Percentiles rank a stretch among this genome's conserved stretches.
Evolutionary conservation across 2,113 vertebrate species (phyloP).

Genomic region (Baryphthengus martii): DNA sequence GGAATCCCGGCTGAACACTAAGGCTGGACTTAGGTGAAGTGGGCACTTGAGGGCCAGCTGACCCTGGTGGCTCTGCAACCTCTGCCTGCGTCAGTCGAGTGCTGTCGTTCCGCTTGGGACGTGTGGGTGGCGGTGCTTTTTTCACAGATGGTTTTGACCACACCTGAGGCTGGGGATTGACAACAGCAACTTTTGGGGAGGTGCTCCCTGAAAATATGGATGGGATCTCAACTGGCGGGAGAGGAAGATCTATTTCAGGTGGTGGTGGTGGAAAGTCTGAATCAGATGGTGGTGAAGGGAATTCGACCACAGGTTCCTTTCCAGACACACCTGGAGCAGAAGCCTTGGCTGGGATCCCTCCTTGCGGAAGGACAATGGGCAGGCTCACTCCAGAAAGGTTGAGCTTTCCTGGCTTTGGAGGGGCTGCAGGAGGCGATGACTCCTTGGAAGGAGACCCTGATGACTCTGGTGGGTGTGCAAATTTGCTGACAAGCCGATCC

Average conservation of each 20-base stretch:
- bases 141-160: conserved; percentile 86
- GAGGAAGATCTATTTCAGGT: conserved; percentile 87
- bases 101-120: conserved; percentile 84
- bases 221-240: conserved; percentile 77
- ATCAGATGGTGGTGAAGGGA: conserved; percentile 87
- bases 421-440: conserved; percentile 79
- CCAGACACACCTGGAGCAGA: conserved; percentile 41
- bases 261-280: conserved; percentile 88
- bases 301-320: conserved; percentile 77
- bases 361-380: conserved; percentile 80
- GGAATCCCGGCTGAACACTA: conserved; percentile 89
- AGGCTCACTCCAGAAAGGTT: conserved; percentile 83
- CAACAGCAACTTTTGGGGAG: conserved; percentile 87
- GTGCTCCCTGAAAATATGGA: conserved; percentile 73
- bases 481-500: conserved; percentile 89
- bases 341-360: conserved; percentile 45
- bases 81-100: conserved; percentile 78
- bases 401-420: conserved; percentile 93
- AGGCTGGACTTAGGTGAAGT: conserved; percentile 90
- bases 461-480: conserved; percentile 76
- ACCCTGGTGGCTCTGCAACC: conserved; percentile 53
- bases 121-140: conserved; percentile 86
- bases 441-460: conserved; percentile 83
- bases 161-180: conserved; percentile 89
- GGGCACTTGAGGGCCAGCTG: conserved; percentile 73